Conservation (phyloP, 2,113 vertebrate species). For the Poecilia latipinna region DNA sequence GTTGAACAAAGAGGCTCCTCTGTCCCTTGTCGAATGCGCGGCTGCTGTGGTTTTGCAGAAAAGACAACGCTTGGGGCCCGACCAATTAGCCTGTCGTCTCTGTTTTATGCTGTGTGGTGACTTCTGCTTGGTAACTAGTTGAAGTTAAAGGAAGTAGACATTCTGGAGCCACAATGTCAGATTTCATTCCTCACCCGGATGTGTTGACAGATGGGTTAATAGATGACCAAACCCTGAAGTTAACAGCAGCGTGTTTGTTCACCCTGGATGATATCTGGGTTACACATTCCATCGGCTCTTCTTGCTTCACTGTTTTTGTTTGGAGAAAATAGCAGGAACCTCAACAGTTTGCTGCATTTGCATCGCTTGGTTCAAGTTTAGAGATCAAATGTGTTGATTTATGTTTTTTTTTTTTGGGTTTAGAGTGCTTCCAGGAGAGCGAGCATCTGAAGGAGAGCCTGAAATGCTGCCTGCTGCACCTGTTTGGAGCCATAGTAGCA, state of each 20-base stretch:
- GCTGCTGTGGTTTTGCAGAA: constrained; percentile 43
- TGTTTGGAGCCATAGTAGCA: constrained; percentile 95
- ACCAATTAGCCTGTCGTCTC: background rate
- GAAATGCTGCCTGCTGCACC: constrained; percentile 94
- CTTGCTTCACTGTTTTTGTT: background rate
- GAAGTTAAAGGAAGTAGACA: constrained; percentile 30
- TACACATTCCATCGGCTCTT: constrained; percentile 7
- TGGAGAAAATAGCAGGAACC: constrained; percentile 7
- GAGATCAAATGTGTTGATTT: constrained; percentile 38
- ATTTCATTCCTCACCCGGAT: constrained; percentile 8
- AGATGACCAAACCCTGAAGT: constrained; percentile 58
- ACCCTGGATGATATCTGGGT: constrained; percentile 15
- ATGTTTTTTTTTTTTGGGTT: constrained; percentile 18
- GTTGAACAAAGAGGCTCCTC: constrained; percentile 58
- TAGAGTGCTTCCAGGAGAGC: constrained; percentile 99
- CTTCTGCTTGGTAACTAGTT: background rate
- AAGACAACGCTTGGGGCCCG: constrained; percentile 27
- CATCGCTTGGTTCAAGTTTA: background rate
- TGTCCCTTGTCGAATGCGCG: constrained; percentile 14
- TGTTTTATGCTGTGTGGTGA: background rate
- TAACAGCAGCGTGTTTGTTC: constrained; percentile 15
- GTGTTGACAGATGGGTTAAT: constrained; percentile 70
- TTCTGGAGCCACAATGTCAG: constrained; percentile 23
- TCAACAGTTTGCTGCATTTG: background rate
- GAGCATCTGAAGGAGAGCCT: constrained; percentile 97